Conservation (phyloP, 2,888 invertebrate species). For the Lithosia quadra region DNA sequence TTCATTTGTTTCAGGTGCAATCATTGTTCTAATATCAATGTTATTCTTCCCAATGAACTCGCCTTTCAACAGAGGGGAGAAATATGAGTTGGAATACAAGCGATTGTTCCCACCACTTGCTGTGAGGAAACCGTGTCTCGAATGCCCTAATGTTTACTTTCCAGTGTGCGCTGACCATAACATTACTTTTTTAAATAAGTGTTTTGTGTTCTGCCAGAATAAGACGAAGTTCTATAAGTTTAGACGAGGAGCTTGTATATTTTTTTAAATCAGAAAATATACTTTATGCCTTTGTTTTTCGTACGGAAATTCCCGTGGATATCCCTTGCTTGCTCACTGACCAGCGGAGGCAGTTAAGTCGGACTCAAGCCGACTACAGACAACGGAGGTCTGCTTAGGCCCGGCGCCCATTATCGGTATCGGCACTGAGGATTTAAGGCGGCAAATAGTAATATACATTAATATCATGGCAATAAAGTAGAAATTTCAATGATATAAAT, state of each 20-base stretch:
- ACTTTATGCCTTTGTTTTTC: neutral
- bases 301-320: too few relatives aligned
- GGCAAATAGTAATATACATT: too few relatives aligned
- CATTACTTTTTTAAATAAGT: conserved; percentile 3
- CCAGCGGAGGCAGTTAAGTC: too few relatives aligned
- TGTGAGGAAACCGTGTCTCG: neutral
- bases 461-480: too few relatives aligned
- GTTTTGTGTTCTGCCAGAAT: conserved; percentile 4
- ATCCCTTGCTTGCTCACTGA: too few relatives aligned
- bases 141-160: conserved; percentile 8
- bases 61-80: too few relatives aligned
- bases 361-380: too few relatives aligned
- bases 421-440: too few relatives aligned
- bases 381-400: too few relatives aligned
- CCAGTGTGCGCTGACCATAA: conserved; percentile 3
- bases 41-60: neutral
- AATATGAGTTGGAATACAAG: neutral
- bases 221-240: neutral
- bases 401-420: too few relatives aligned
- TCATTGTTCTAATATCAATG: neutral
- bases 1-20: conserved; percentile 9
- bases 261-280: neutral
- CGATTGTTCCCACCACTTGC: conserved; percentile 1
- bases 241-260: neutral
- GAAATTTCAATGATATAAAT: too few relatives aligned